A percentile compares a stretch with the other conserved stretches of the same genome.
Evolutionary conservation across 2,888 invertebrate genomes (phyloP).

Genomic region (Tineola bisselliella): DNA sequence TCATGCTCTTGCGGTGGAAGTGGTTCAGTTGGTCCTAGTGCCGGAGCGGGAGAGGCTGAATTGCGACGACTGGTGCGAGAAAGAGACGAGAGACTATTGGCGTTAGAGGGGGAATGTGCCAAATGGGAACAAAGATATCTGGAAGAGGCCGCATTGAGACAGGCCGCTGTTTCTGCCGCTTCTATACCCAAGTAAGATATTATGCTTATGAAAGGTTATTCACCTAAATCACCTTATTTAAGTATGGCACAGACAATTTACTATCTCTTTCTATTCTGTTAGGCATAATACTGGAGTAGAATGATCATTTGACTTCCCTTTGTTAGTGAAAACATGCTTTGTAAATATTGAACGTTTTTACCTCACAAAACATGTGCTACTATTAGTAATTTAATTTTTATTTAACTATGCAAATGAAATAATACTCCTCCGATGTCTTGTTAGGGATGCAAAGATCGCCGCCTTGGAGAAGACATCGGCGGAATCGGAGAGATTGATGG

Average conservation of each 20-base stretch:
- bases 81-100: conserved; percentile 54
- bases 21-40: conserved; percentile 39
- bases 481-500: conserved; percentile 85
- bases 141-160: conserved; percentile 81
- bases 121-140: conserved; percentile 89
- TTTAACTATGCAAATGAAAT: background rate
- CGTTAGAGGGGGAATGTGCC: conserved; percentile 81
- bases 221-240: too few relatives aligned
- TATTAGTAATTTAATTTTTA: too few relatives aligned
- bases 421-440: background rate
- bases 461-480: conserved; percentile 84
- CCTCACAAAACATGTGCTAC: too few relatives aligned
- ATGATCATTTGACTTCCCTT: too few relatives aligned
- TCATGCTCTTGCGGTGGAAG: conserved; percentile 38
- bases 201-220: background rate
- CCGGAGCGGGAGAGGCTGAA: conserved; percentile 55
- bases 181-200: conserved; percentile 72
- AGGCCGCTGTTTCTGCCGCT: conserved; percentile 84
- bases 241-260: too few relatives aligned
- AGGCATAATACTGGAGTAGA: too few relatives aligned
- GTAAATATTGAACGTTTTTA: too few relatives aligned
- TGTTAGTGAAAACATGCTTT: too few relatives aligned
- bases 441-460: conserved; percentile 86
- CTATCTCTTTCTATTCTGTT: too few relatives aligned
- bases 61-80: conserved; percentile 55